Evolutionary conservation across 2,797 vertebrate genomes (phyloP).

Genomic region (Clarias laeviceps): DNA sequence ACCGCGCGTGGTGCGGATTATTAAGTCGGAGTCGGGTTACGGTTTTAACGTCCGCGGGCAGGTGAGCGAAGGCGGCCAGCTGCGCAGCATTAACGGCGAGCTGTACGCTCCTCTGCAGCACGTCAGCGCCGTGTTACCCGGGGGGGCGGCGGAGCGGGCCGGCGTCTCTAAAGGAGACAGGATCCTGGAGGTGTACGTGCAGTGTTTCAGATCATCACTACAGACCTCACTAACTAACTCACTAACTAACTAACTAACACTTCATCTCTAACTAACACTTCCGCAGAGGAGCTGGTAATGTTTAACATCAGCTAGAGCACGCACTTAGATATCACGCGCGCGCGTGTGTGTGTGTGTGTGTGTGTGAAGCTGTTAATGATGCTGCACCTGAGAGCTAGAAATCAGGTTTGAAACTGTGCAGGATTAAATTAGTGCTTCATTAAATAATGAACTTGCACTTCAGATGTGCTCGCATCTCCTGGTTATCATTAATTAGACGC

Average conservation of each 20-base stretch:
- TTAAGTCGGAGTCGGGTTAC: constrained; percentile 95
- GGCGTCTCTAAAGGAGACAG: constrained; percentile 93
- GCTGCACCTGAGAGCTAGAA: not conserved
- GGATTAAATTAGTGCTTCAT: no score
- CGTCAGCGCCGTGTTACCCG: constrained; percentile 93
- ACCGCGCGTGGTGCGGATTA: constrained; percentile 87
- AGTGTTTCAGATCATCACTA: not conserved
- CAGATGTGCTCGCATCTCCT: no score
- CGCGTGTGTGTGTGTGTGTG: no score
- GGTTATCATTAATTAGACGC: no score
- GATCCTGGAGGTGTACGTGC: constrained; percentile 95
- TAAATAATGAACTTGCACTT: no score
- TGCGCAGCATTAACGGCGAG: constrained; percentile 97
- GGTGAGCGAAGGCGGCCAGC: constrained; percentile 96
- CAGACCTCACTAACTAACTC: no score
- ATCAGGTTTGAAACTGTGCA: no score
- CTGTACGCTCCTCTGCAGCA: constrained; percentile 97
- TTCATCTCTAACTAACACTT: no score
- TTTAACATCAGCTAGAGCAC: no score
- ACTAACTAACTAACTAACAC: no score
- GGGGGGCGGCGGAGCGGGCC: constrained; percentile 92
- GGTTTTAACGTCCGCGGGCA: constrained; percentile 97
- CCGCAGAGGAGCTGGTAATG: no score
- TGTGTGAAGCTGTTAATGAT: not conserved
- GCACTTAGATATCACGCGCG: no score